These are phyloP conservation scores for Nemotelus nigrinus DNA, from an alignment of 2,888 invertebrate genomes.

Conservation along the genomic window DNA sequence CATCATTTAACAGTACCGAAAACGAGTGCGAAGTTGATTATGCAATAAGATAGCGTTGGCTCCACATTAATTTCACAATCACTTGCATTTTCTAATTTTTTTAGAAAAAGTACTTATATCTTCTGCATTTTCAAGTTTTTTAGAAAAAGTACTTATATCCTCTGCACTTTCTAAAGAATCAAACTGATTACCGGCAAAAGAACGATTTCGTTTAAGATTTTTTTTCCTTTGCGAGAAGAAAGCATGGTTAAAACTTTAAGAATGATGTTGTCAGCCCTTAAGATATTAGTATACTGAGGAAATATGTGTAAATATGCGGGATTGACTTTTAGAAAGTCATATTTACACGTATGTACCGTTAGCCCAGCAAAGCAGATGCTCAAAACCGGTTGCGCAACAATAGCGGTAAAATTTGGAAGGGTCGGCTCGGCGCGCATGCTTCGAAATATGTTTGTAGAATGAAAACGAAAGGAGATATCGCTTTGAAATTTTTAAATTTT, in stretches of 20 bases:
- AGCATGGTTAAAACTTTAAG: neutral
- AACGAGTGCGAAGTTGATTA: too few relatives aligned
- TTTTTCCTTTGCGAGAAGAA: conserved; percentile 3
- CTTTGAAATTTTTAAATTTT: neutral
- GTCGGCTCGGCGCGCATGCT: neutral
- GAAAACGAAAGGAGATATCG: neutral
- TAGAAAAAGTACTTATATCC: neutral
- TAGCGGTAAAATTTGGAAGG: neutral
- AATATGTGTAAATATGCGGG: neutral
- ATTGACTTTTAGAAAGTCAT: neutral
- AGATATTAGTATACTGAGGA: neutral
- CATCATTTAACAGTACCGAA: too few relatives aligned
- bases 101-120: neutral
- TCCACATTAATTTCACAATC: too few relatives aligned
- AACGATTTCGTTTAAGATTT: neutral
- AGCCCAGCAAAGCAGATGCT: neutral
- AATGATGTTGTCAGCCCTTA: neutral
- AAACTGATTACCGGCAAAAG: neutral
- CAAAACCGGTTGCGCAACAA: neutral
- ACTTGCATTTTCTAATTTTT: too few relatives aligned
- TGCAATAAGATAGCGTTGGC: too few relatives aligned
- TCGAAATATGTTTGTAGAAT: neutral
- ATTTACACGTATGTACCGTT: neutral
- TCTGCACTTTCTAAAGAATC: neutral
- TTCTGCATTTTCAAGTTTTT: neutral